These are phyloP conservation scores for Micrasema longulum DNA, from an alignment of 1,140 invertebrate species.

Conservation along the genomic window DNA sequence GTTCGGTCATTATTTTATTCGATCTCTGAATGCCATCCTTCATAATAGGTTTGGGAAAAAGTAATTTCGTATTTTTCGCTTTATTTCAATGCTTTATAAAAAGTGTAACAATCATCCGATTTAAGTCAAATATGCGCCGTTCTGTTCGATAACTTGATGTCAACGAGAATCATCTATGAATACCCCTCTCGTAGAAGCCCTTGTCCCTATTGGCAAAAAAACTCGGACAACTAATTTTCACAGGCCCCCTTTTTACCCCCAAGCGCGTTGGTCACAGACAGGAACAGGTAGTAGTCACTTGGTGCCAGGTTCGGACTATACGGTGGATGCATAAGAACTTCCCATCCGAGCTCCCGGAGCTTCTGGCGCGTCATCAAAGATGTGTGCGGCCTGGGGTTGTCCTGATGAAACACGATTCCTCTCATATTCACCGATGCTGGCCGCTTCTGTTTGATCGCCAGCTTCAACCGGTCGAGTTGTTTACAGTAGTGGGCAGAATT, in stretches of 20 bases:
- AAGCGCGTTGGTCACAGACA: too few relatives aligned
- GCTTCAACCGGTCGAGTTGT: constrained; percentile 24
- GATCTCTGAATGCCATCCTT: too few relatives aligned
- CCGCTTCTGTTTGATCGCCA: constrained; percentile 15
- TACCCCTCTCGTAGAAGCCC: constrained; percentile 5
- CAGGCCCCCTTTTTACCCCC: too few relatives aligned
- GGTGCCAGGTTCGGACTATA: constrained; percentile 15
- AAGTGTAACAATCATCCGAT: constrained; percentile 15
- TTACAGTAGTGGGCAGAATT: constrained; percentile 15
- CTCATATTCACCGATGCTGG: constrained; percentile 12
- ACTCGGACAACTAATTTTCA: constrained; percentile 1
- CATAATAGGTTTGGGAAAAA: constrained; percentile 4
- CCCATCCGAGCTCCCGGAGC: constrained; percentile 21
- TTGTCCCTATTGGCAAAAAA: constrained; percentile 20
- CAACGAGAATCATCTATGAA: too few relatives aligned
- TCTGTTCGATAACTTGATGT: constrained; percentile 22
- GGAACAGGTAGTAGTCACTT: too few relatives aligned
- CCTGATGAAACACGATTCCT: constrained; percentile 17
- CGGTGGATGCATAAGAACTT: constrained; percentile 17
- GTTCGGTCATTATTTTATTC: too few relatives aligned
- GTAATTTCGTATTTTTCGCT: constrained; percentile 10
- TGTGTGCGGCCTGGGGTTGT: constrained; percentile 18
- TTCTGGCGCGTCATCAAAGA: constrained; percentile 24
- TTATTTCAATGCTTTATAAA: constrained; percentile 21
- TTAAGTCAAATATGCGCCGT: constrained; percentile 12